Base-by-base conservation (phyloP, 2,797 vertebrate genomes). In the Helostoma temminkii region DNA sequence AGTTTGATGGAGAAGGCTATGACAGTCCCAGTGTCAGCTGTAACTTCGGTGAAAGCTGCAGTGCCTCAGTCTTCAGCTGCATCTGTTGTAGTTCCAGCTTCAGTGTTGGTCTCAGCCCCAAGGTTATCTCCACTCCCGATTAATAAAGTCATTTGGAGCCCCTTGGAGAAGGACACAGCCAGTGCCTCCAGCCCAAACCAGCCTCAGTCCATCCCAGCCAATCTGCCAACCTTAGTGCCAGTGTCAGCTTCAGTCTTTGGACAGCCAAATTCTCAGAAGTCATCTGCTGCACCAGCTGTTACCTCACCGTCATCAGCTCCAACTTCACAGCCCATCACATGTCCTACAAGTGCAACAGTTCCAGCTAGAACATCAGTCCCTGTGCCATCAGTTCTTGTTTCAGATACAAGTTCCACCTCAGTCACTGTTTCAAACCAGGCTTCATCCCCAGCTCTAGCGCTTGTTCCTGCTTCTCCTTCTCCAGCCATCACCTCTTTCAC, bases 1-100 rank as follows among this genome's bases (percentile, higher is more conserved):
- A 87, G 83, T 67, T 76, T 91, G 49, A 89, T 91, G 86, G 91
- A 92, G 76, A 93, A 90, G 62, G 83, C 91, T 0, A 82, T 94
- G 71, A 80, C 91, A 2, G 74, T 84, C n/a, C 84, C 89, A 0
- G 74, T 56, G 2, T 65, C 91, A 0, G 61, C 83, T 41, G 68
- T 56, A 9, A 52, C 60, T 6, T 39, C 77, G 4, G 41, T 26
- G 25, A 73, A 65, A 25, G 48, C 59, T 60, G 49, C 58, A 3
- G 49, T 30, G 21, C 48, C 78, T 7, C 42, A 48, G 10, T 63
- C 84, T 10, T 22, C 65, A n/a, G 19, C 62, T 14, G 57, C 62
- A 9, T 58, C 82, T 2, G 37, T 46, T 0, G 34, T 78, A 3
- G 67, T 63, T 19, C 9, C 76, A 18, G 61, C 80, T 61, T 53